phyloP scores from a whole-genome alignment of 2,113 vertebrate genomes.

The Saccopteryx leptura region DNA sequence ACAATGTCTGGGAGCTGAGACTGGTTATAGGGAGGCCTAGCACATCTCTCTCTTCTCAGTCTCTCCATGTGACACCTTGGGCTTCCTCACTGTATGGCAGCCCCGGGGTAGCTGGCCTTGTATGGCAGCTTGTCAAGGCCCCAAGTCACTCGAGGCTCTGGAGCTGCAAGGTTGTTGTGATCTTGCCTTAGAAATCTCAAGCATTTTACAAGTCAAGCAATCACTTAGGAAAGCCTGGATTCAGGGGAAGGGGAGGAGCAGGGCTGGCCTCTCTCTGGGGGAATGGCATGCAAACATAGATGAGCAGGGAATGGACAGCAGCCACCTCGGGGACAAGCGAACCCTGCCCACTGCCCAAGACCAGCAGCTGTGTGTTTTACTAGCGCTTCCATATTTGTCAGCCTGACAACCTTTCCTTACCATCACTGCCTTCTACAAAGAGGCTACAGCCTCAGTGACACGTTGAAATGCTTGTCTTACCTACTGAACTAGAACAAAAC shows the following conservation, averaged over 20 bases:
- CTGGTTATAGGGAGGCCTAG: neutral
- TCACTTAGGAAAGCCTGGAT: neutral
- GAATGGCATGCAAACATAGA: neutral
- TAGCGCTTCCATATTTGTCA: neutral
- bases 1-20: neutral
- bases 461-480: neutral
- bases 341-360: accelerated
- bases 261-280: neutral
- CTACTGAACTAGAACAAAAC: neutral
- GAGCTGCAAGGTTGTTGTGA: neutral
- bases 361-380: neutral
- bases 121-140: neutral
- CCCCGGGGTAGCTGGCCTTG: neutral
- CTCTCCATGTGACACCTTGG: neutral
- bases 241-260: neutral
- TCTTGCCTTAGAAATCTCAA: neutral
- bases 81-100: neutral
- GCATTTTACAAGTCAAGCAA: neutral
- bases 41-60: neutral
- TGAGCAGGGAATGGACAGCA: neutral
- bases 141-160: neutral
- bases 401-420: neutral
- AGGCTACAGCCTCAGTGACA: neutral
- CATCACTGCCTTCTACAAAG: neutral
- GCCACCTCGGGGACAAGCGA: neutral